Conservation (phyloP, 2,113 vertebrate species). For the Pagrus major region DNA sequence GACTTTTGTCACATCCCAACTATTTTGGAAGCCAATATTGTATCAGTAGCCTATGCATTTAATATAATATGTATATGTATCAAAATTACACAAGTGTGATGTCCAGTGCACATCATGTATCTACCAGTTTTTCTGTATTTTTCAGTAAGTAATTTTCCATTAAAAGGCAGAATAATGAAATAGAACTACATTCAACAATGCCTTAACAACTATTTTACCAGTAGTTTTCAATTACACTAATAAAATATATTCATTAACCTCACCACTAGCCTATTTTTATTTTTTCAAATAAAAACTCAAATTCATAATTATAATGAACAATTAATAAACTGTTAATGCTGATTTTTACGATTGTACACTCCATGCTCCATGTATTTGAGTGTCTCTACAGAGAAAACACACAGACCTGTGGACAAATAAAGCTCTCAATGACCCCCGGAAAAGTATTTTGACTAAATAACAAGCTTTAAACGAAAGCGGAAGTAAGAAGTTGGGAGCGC, state of each 20-base stretch:
- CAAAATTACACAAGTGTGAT: background rate
- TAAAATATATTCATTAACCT: background rate
- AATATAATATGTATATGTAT: no score
- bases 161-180: background rate
- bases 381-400: background rate
- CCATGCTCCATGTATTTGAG: background rate
- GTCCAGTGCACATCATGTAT: background rate
- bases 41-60: no score
- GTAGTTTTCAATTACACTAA: background rate
- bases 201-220: background rate
- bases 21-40: background rate
- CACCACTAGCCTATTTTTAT: background rate
- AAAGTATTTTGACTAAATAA: background rate
- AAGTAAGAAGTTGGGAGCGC: background rate
- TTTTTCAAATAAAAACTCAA: background rate
- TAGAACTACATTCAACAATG: background rate
- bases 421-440: background rate
- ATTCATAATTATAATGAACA: background rate
- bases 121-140: background rate
- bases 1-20: background rate
- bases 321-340: background rate
- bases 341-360: background rate
- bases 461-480: background rate
- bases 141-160: background rate
- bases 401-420: no score